These are phyloP conservation scores for Podarcis muralis DNA, from an alignment of 2,113 vertebrate species.

Conservation along the genomic window DNA sequence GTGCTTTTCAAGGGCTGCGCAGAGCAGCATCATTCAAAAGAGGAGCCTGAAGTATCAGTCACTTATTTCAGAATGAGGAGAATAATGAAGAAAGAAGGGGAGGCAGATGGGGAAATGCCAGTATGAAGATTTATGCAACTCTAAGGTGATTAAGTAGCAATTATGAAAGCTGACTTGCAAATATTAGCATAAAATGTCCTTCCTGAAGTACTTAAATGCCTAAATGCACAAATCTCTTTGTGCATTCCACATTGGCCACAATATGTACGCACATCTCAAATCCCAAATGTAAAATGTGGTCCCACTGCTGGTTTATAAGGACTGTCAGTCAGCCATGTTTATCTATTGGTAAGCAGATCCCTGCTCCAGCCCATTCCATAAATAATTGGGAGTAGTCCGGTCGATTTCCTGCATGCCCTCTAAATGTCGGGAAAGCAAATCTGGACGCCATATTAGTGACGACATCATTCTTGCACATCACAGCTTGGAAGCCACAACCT, in stretches of 20 bases:
- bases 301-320: background rate
- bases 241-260: background rate
- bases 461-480: background rate
- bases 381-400: background rate
- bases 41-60: background rate
- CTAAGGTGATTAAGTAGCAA: constrained; percentile 23
- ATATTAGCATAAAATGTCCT: constrained; percentile 24
- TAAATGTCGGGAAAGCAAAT: background rate
- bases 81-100: background rate
- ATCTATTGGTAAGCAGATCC: background rate
- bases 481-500: background rate
- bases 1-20: background rate
- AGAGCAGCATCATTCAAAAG: background rate
- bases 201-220: constrained; percentile 11
- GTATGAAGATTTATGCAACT: constrained; percentile 12
- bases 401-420: background rate
- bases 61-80: background rate
- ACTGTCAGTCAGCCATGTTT: background rate
- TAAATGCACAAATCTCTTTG: background rate
- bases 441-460: background rate
- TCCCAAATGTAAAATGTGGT: background rate
- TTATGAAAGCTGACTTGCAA: constrained; percentile 18
- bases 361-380: background rate
- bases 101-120: constrained; percentile 18
- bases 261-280: background rate